A percentile compares a stretch with the other conserved stretches of the same genome.
Conservation (phyloP, 2,797 vertebrate species). For the Rhincodon typus region DNA sequence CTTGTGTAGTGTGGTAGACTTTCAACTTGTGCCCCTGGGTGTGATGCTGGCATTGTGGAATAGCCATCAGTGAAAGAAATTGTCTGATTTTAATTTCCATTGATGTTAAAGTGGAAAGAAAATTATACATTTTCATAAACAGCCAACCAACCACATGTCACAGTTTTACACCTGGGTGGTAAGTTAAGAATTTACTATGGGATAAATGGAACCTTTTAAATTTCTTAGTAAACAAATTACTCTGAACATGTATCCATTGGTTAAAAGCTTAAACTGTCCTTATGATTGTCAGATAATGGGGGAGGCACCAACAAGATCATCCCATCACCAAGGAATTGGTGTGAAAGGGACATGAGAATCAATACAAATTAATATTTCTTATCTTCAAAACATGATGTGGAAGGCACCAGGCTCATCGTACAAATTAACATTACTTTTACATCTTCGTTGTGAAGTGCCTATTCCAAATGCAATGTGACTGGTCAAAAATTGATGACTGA, state of each 20-base stretch:
- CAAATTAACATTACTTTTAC: background rate
- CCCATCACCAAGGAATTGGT: too few relatives aligned
- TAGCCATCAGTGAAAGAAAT: background rate
- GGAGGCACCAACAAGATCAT: too few relatives aligned
- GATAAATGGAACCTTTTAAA: background rate
- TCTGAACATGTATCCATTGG: background rate
- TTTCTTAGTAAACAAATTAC: background rate
- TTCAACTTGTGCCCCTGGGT: background rate
- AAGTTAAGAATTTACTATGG: background rate
- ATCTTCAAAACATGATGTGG: background rate
- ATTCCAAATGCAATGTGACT: too few relatives aligned
- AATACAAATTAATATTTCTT: background rate
- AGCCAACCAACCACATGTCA: too few relatives aligned
- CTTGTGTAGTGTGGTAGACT: background rate
- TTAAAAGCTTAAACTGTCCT: background rate
- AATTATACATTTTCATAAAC: background rate
- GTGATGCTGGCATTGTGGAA: background rate
- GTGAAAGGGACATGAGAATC: too few relatives aligned
- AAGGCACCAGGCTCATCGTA: background rate
- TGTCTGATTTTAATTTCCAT: background rate
- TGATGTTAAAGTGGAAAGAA: background rate
- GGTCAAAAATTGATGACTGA: background rate
- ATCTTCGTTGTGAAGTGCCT: background rate
- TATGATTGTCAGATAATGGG: background rate
- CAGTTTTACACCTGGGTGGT: background rate